Percentiles rank a stretch among this genome's conserved stretches.
phyloP scores from a whole-genome alignment of 2,797 vertebrate genomes.

The Anniella stebbinsi region DNA sequence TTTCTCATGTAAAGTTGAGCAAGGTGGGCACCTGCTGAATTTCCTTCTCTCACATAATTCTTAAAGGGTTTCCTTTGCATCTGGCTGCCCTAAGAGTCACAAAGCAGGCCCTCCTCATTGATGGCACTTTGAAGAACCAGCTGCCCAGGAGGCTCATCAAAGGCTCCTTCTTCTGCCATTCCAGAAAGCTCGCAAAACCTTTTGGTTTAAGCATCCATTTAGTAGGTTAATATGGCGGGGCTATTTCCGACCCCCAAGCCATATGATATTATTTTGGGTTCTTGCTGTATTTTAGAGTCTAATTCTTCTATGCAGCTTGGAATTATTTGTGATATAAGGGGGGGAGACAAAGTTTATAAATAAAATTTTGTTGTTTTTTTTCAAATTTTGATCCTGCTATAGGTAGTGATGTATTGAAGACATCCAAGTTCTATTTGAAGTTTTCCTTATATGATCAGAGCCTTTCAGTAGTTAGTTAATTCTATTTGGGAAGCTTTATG shows the following conservation, averaged over 20 bases:
- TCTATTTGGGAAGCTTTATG: not conserved
- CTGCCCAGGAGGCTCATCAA: not conserved
- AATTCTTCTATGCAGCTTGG: not conserved
- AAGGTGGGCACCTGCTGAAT: not conserved
- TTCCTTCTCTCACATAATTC: not conserved
- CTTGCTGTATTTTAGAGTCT: not conserved
- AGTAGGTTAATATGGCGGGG: not conserved
- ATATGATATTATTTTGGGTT: not conserved
- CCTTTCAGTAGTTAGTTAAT: not conserved
- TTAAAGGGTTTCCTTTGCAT: not conserved
- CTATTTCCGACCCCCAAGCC: too few relatives aligned
- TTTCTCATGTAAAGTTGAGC: not conserved
- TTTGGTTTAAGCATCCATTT: not conserved
- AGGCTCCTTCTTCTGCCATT: not conserved
- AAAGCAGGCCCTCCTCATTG: not conserved
- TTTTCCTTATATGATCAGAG: not conserved
- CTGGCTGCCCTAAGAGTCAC: not conserved
- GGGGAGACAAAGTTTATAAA: not conserved
- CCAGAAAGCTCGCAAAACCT: not conserved
- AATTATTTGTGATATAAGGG: not conserved
- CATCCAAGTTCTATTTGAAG: not conserved
- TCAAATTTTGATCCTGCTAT: not conserved
- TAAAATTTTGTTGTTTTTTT: not conserved
- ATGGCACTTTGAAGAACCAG: not conserved
- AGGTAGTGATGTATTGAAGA: not conserved